Evolutionary conservation across 2,888 invertebrate genomes (phyloP), one percentile per base, ranked within the genome.

Genomic region (Rhagium mordax): DNA sequence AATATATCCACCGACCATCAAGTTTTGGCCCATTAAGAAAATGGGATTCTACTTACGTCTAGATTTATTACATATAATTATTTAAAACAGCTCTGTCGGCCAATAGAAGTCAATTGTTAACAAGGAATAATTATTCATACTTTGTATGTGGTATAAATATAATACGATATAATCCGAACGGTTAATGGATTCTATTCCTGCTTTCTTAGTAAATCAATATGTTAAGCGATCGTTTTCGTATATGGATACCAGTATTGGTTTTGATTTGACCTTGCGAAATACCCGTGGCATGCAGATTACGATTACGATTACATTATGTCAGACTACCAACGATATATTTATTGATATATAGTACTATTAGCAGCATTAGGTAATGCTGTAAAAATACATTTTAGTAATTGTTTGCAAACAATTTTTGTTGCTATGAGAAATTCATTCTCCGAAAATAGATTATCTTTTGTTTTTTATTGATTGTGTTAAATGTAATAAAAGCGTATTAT

Each of bases 341-440:
- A 10, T 33, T 10, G 33, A 10, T 33, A 33, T 33, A 33, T 33
- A 33, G 33, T 33, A 33, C 33, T 33, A 33, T 33, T 33, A 3
- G 5, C 10, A 33, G 33, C 33, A 33, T 33, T 33, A 33, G 33
- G 33, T 33, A 33, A 33, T 3, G 33, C 33, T 33, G 13, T 33
- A 33, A 33, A 33, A 33, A 33, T 33, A 33, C 33, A 13, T 13
- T 33, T 33, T 33, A 33, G 8, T 33, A 33, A 33, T 51, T 51
- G 51, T 51, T 51, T 20, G 20, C 18, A 33, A 13, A 18, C 51
- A 51, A 20, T 51, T 20, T 18, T 18, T 51, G 51, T 51, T 51
- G 51, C 51, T 51, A 51, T 51, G 51, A 20, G 51, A 51, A 51
- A 51, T 51, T 20, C 7, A 33, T 33, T 33, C 33, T 33, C 33